phyloP scores from a whole-genome alignment of 2,797 vertebrate species.

The Acanthornis magna region DNA sequence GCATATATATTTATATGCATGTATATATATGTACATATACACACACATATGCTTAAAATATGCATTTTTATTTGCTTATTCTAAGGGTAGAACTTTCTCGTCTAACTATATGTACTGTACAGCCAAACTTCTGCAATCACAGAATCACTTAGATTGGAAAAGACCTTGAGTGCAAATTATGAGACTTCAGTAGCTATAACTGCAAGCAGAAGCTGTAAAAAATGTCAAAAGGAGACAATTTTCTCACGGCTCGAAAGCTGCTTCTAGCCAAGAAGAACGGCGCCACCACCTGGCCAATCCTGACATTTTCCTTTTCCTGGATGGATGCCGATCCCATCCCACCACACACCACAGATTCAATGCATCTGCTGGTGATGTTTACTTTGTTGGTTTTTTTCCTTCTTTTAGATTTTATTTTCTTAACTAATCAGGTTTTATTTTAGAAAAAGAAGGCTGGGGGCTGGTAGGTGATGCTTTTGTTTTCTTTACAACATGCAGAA shows the following conservation, averaged over 20 bases:
- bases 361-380: rapidly evolving
- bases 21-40: too few species aligned
- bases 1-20: too few species aligned
- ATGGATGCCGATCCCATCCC: background rate
- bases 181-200: background rate
- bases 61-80: background rate
- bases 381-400: background rate
- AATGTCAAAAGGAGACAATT: background rate
- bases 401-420: background rate
- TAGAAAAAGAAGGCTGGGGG: background rate
- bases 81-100: background rate
- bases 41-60: background rate
- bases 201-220: background rate
- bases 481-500: background rate
- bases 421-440: background rate
- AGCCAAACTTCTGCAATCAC: background rate
- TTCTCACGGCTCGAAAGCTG: background rate
- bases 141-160: background rate
- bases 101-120: background rate
- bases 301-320: background rate
- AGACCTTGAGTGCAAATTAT: background rate
- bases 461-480: background rate
- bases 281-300: conserved; percentile 66
- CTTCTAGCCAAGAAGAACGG: conserved; percentile 8
- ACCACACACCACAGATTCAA: rapidly evolving